Conservation (phyloP, 2,797 vertebrate species). For the Selene dorsalis region DNA sequence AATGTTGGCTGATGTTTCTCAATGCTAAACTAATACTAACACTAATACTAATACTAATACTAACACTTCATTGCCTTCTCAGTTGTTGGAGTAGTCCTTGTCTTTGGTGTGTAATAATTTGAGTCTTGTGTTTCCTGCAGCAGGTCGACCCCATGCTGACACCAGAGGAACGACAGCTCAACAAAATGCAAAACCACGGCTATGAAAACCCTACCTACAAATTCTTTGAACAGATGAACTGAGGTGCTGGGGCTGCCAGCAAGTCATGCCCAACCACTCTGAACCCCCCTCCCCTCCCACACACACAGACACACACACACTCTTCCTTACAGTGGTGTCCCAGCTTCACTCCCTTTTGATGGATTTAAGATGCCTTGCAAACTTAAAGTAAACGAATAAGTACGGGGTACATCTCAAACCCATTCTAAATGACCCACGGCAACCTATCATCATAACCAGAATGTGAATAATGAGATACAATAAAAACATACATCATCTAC, state of each 20-base stretch:
- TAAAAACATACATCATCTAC: constrained; percentile 49
- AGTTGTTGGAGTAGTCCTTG: not conserved
- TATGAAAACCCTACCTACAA: constrained; percentile 99
- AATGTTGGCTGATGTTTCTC: not conserved
- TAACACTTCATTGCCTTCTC: not conserved
- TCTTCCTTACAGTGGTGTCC: constrained; percentile 51
- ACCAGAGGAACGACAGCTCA: constrained; percentile 95
- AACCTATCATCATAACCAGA: constrained; percentile 64
- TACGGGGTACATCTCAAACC: constrained; percentile 55
- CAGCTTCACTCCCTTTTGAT: constrained; percentile 65
- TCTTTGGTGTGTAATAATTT: constrained; percentile 46
- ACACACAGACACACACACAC: too few relatives aligned
- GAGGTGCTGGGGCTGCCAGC: constrained; percentile 71
- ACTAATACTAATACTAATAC: too few relatives aligned
- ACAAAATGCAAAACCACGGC: constrained; percentile 96
- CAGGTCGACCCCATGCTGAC: constrained; percentile 98
- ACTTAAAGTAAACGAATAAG: constrained; percentile 72
- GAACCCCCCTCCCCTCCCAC: constrained; percentile 29
- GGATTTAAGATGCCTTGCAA: constrained; percentile 73
- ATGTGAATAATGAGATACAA: constrained; percentile 72
- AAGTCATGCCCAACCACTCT: constrained; percentile 74
- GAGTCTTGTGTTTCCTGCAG: constrained; percentile 66
- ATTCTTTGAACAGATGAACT: constrained; percentile 99
- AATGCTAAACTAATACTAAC: not conserved
- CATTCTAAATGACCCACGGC: constrained; percentile 75